Percentiles rank a stretch among this genome's conserved stretches.
phyloP scores from a whole-genome alignment of 2,113 vertebrate genomes.

The Dasyurus viverrinus region DNA sequence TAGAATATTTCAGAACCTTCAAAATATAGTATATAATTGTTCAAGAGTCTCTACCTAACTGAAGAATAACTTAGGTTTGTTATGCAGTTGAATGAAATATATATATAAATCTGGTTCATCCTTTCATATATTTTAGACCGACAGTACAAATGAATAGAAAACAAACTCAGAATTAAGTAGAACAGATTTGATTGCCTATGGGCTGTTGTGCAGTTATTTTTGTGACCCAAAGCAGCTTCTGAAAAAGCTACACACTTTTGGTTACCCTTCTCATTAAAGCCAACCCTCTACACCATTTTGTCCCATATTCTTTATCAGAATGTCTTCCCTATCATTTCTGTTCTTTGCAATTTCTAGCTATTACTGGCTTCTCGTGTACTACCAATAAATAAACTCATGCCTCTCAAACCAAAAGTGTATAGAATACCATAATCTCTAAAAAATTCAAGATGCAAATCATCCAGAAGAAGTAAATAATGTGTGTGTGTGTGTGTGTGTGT shows the following conservation, averaged over 20 bases:
- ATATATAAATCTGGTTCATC: background rate
- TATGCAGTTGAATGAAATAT: background rate
- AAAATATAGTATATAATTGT: background rate
- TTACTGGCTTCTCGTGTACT: background rate
- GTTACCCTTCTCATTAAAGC: background rate
- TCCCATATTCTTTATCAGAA: background rate
- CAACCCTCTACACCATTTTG: background rate
- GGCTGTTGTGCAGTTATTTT: background rate
- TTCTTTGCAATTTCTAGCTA: background rate
- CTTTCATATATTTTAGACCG: background rate
- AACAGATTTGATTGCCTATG: background rate
- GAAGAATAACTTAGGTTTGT: background rate
- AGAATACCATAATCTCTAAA: background rate
- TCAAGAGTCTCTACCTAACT: background rate
- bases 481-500: too few species aligned
- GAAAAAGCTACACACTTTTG: background rate
- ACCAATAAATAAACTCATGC: background rate
- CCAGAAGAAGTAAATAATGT: background rate
- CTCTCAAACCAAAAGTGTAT: background rate
- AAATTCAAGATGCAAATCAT: background rate
- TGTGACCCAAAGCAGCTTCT: background rate
- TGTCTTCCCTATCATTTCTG: background rate
- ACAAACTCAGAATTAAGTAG: background rate
- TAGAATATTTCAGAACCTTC: background rate
- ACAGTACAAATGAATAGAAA: background rate